Conservation (phyloP, 1,140 invertebrate species). For the Macrotrachela quadricornifera region DNA sequence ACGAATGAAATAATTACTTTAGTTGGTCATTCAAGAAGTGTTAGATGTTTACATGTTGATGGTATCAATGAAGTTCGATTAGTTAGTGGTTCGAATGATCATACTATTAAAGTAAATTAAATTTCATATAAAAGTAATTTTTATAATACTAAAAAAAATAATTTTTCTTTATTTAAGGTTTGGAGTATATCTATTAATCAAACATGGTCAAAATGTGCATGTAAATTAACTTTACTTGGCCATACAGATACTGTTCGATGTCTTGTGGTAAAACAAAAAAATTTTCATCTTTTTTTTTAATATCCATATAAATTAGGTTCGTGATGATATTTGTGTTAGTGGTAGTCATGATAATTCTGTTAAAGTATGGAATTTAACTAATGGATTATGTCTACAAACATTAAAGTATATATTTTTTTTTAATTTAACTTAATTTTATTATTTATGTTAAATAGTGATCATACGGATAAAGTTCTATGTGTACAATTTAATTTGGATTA, state of each 20-base stretch:
- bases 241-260: slow-evolving; percentile 34
- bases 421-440: neutral
- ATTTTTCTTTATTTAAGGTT: slow-evolving; percentile 20
- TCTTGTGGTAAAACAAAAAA: too few relatives aligned
- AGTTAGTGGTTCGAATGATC: slow-evolving; percentile 35
- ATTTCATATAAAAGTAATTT: neutral
- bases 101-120: slow-evolving; percentile 31
- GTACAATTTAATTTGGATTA: slow-evolving; percentile 34
- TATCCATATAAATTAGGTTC: too few relatives aligned
- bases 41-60: slow-evolving; percentile 35
- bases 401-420: neutral
- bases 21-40: slow-evolving; percentile 35
- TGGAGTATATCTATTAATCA: slow-evolving; percentile 36
- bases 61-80: slow-evolving; percentile 24
- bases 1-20: slow-evolving; percentile 36
- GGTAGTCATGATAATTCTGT: too few relatives aligned
- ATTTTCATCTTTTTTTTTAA: too few relatives aligned
- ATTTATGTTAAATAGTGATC: slow-evolving; percentile 22
- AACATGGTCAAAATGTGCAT: slow-evolving; percentile 37
- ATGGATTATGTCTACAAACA: neutral
- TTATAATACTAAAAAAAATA: too few relatives aligned
- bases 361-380: too few relatives aligned
- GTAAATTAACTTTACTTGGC: slow-evolving; percentile 37
- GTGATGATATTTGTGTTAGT: too few relatives aligned
- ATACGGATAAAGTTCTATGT: slow-evolving; percentile 34